phyloP scores from a whole-genome alignment of 92 coral and sea anemone genomes.

The Siderastrea siderea region DNA sequence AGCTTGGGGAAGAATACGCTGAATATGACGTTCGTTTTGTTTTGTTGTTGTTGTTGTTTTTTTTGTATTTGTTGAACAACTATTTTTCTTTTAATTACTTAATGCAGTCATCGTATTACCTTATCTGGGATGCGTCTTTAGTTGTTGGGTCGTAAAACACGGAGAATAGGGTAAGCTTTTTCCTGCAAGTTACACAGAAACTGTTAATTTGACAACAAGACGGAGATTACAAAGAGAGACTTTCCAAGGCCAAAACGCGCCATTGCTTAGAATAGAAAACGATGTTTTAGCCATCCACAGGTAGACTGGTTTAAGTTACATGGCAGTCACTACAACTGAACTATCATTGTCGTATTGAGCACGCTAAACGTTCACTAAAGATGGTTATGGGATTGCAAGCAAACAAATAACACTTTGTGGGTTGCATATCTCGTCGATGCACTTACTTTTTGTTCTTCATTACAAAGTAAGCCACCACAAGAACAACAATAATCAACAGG shows the following conservation, averaged over 20 bases:
- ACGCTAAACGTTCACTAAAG: too few species aligned
- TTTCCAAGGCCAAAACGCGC: neutral
- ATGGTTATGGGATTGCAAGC: too few species aligned
- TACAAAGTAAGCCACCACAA: constrained; percentile 85
- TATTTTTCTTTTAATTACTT: neutral
- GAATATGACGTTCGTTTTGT: too few species aligned
- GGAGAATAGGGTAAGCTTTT: constrained; percentile 92
- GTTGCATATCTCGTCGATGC: neutral
- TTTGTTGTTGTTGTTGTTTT: too few species aligned
- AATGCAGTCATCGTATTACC: constrained; percentile 35
- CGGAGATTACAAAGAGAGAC: neutral
- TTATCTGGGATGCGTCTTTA: constrained; percentile 79
- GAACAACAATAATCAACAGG: constrained; percentile 78
- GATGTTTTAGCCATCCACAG: too few species aligned
- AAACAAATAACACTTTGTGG: too few species aligned
- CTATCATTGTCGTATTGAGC: too few species aligned
- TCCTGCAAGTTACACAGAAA: constrained; percentile 63
- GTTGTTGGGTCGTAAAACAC: constrained; percentile 98
- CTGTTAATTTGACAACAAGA: neutral
- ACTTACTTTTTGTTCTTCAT: constrained; percentile 92
- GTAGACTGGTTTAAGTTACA: too few species aligned
- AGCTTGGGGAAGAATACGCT: too few species aligned
- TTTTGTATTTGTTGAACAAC: too few species aligned
- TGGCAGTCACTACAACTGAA: too few species aligned
- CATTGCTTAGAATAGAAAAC: too few species aligned